Percentiles rank a stretch among this genome's conserved stretches.
Conservation (phyloP, 2,113 vertebrate genomes). For the Monopterus albus region DNA sequence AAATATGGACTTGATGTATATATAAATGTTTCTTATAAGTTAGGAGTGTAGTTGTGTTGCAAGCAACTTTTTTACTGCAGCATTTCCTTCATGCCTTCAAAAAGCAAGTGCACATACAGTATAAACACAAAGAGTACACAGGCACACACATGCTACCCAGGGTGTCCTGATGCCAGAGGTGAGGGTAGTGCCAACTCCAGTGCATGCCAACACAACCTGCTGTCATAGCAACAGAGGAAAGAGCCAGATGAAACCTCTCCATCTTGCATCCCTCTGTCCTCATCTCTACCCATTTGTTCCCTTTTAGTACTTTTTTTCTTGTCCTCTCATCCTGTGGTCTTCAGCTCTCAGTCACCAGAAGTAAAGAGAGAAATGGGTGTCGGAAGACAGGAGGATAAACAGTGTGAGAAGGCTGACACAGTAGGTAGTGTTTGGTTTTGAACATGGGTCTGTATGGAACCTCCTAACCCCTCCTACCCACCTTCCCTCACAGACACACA, state of each 20-base stretch:
- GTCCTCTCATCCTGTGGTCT: slow-evolving; percentile 1
- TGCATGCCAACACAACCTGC: slow-evolving; percentile 83
- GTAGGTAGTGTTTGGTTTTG: slow-evolving; percentile 15
- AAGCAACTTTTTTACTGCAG: too few species aligned
- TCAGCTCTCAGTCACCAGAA: not conserved
- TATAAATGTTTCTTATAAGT: too few species aligned
- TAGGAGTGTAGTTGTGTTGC: too few species aligned
- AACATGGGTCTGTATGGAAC: not conserved
- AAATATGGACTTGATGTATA: too few species aligned
- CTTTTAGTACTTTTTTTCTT: slow-evolving; percentile 7
- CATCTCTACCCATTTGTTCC: not conserved
- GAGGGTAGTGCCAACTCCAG: slow-evolving; percentile 77
- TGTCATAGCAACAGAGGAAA: slow-evolving; percentile 83
- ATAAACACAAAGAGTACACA: not conserved
- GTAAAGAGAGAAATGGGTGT: slow-evolving; percentile 5
- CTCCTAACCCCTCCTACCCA: too few species aligned
- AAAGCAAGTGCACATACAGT: too few species aligned
- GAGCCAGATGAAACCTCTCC: slow-evolving; percentile 71
- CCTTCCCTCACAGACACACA: too few species aligned
- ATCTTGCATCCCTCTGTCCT: slow-evolving; percentile 34
- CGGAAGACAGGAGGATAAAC: slow-evolving; percentile 6
- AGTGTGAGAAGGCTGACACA: slow-evolving; percentile 3
- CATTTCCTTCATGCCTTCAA: too few species aligned
- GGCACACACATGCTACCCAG: slow-evolving; percentile 51
- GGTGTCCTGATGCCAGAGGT: slow-evolving; percentile 80